Percentiles rank a stretch among this genome's conserved stretches.
Conservation (phyloP, 1,140 invertebrate genomes). For the Popillia japonica region DNA sequence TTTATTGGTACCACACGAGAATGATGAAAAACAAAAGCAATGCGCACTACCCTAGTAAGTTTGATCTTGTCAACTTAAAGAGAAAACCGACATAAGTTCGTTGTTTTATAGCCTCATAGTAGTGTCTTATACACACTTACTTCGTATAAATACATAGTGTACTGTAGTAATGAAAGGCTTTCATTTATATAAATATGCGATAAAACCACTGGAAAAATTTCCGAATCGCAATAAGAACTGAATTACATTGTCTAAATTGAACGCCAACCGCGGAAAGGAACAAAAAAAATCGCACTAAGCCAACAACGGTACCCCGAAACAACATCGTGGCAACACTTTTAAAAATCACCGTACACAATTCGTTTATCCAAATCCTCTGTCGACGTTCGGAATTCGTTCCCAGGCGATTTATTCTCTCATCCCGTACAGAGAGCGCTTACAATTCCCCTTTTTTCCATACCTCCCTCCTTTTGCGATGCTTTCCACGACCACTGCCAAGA, state of each 20-base stretch:
- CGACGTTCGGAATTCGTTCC: conserved; percentile 29
- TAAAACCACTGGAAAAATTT: background rate
- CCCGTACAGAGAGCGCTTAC: conserved; percentile 12
- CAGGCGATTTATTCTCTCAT: conserved; percentile 19
- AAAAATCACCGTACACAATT: conserved; percentile 24
- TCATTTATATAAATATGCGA: conserved; percentile 7
- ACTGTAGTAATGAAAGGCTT: background rate
- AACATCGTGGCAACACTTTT: conserved; percentile 12
- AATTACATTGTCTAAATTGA: conserved; percentile 18
- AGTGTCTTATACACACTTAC: no score
- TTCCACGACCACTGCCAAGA: conserved; percentile 40
- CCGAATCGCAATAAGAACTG: background rate
- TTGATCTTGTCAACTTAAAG: no score
- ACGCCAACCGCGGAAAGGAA: background rate
- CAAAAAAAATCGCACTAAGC: background rate
- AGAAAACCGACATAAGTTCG: no score
- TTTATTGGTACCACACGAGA: no score
- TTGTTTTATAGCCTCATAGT: no score
- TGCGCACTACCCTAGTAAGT: no score
- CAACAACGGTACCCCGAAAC: conserved; percentile 7
- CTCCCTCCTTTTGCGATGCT: background rate
- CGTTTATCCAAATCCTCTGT: conserved; percentile 34
- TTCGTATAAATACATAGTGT: no score
- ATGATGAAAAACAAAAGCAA: no score
- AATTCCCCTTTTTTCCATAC: conserved; percentile 7